phyloP scores from a whole-genome alignment of 2,888 invertebrate species.

The Agriopis leucophaearia region DNA sequence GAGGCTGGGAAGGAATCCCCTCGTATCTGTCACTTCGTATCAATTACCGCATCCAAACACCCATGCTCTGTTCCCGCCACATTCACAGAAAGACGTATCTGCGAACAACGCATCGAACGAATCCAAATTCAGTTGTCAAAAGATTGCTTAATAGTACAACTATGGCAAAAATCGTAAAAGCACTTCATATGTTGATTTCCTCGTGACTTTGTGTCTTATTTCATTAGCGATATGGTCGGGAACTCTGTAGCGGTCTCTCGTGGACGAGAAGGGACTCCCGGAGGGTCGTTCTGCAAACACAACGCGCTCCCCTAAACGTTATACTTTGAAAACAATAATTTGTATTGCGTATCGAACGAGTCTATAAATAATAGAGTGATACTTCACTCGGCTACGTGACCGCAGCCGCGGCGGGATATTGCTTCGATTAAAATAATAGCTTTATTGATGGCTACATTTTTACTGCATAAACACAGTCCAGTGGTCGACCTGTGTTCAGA shows the following conservation, averaged over 20 bases:
- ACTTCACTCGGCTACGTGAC: constrained; percentile 72
- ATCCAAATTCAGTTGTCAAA: constrained; percentile 85
- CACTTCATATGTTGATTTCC: constrained; percentile 58
- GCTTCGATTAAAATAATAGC: constrained; percentile 62
- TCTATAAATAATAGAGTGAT: constrained; percentile 86
- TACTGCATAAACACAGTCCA: constrained; percentile 15
- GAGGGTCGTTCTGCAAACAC: constrained; percentile 84
- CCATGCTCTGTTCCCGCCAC: constrained; percentile 62
- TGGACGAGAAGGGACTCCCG: constrained; percentile 61
- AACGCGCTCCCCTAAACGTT: constrained; percentile 84
- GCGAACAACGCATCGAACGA: constrained; percentile 68
- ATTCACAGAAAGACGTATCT: constrained; percentile 74
- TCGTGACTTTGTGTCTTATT: constrained; percentile 67
- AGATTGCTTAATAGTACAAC: constrained; percentile 81
- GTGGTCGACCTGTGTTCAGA: neutral
- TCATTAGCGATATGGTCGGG: constrained; percentile 63
- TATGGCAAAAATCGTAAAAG: constrained; percentile 69
- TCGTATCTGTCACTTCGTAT: constrained; percentile 84
- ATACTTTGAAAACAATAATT: constrained; percentile 87
- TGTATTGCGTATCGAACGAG: constrained; percentile 87
- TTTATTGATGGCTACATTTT: constrained; percentile 38
- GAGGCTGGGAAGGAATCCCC: constrained; percentile 80
- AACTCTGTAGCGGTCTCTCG: constrained; percentile 57
- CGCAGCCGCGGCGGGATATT: constrained; percentile 56
- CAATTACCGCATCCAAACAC: constrained; percentile 86